Base-by-base conservation (phyloP, 2,888 invertebrate species). In the Agapostemon virescens region DNA sequence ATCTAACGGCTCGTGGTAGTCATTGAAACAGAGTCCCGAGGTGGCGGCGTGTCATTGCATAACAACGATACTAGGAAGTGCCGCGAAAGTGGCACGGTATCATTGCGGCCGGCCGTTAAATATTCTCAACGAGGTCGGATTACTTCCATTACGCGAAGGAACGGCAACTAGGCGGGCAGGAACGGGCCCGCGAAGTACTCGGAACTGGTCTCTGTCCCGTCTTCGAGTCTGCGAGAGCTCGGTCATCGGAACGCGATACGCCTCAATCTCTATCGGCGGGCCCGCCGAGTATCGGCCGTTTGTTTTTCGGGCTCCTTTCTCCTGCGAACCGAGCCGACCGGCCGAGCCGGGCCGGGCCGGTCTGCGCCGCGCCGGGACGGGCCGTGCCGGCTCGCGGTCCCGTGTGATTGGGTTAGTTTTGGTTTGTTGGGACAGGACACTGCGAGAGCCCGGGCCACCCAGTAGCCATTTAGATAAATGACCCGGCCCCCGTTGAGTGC, bases 381-480 rank as follows among this genome's bases (percentile, higher is more conserved):
- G 55, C 17, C 55, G 26, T 5, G 26, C 7, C 58, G 67, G 68
- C 68, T 77, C 77, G 63, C 80, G 79, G 82, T 82, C 74, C 69
- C 86, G 88, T 87, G 87, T 88, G 89, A 90, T 90, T 87, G 88
- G 87, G 88, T 90, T 90, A 89, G 89, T 88, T 90, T 91, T 89
- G 89, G 90, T 89, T 88, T 86, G 89, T 84, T 84, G 86, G 85
- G 84, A 87, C 86, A 86, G 82, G 83, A 82, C 86, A 84, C 85
- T 81, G 83, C 82, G 75, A 86, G 81, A 36, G 63, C 63, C 79
- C 88, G 82, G 90, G 90, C 90, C 90, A 90, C 90, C 90, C 90
- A 90, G 90, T 91, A 91, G 92, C 91, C 91, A 91, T 91, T 91
- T 91, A 91, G 91, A 91, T 91, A 91, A 92, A 91, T 90, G 91